Percentiles rank a stretch among this genome's conserved stretches.
These are phyloP conservation scores for Orthosia incerta DNA, from an alignment of 2,888 invertebrate species.

Conservation along the genomic window DNA sequence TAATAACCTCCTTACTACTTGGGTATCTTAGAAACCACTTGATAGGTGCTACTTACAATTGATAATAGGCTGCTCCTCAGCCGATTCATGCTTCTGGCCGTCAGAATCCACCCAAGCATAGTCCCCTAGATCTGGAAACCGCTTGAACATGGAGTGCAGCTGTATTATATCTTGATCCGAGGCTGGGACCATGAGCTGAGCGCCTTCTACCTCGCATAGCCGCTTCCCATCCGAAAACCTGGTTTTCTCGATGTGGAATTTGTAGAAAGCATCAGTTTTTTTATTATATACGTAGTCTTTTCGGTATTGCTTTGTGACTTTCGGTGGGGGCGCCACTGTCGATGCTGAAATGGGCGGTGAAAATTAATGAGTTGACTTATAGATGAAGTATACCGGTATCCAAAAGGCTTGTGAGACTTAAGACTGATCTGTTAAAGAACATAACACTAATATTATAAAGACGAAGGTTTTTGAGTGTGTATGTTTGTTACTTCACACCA, in stretches of 20 bases:
- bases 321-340: slow-evolving; percentile 46
- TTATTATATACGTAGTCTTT: slow-evolving; percentile 78
- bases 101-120: slow-evolving; percentile 76
- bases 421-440: too few relatives aligned
- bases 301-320: slow-evolving; percentile 71
- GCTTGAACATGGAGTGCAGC: slow-evolving; percentile 78
- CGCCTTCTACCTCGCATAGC: slow-evolving; percentile 75
- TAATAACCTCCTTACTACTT: too few relatives aligned
- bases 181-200: slow-evolving; percentile 71
- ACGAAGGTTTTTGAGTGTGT: too few relatives aligned
- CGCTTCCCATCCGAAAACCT: slow-evolving; percentile 14
- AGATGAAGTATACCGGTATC: too few relatives aligned
- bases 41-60: slow-evolving; percentile 56
- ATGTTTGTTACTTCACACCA: too few relatives aligned
- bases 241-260: slow-evolving; percentile 76
- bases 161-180: slow-evolving; percentile 72
- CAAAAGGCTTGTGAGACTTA: too few relatives aligned
- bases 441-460: too few relatives aligned
- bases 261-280: slow-evolving; percentile 80
- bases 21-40: too few relatives aligned
- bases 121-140: slow-evolving; percentile 77
- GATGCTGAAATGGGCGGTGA: slow-evolving; percentile 44
- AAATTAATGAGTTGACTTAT: background rate
- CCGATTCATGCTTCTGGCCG: slow-evolving; percentile 71
- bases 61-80: slow-evolving; percentile 70